Base-by-base conservation (phyloP, 2,888 invertebrate genomes). In the Dasypogon diadema region DNA sequence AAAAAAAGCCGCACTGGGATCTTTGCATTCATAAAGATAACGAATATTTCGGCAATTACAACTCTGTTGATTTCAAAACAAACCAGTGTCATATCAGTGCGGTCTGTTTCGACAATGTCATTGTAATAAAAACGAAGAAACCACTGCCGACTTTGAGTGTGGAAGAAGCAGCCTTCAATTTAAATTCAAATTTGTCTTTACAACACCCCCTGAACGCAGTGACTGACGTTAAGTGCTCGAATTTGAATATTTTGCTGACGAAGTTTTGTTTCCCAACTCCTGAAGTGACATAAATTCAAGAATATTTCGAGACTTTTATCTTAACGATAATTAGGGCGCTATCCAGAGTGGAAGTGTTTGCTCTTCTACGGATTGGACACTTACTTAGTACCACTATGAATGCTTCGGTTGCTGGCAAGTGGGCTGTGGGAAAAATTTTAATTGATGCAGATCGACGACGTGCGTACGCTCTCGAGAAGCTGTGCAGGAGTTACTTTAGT, bases 231-330 rank as follows among this genome's bases (percentile, higher is more conserved):
- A 37, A 30, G 18, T 60, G 37, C 37, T 60, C 34, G 21, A 42
- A 60, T 65, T 46, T 60, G 65, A 65, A 65, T 6, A 65, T 65
- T 65, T 48, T 14, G 65, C 42, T 65, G 42, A 65, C 65, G 24
- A 58, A 34, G 58, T 58, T 58, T 58, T 34, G 58, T 58, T 34
- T 18, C 16, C 18, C 26, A 58, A 26, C 34, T 34, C 58, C 58
- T 14, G 18, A 65, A 48, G 46, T 14, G 48, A 21, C 46, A 48
- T 65, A 42, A 65, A 16, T 21, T 48, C 16, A 65, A 46, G 24
- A 65, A 65, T 42, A 46, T 42, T 24, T 65, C 14, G 12, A 46
- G 22, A 5, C 24, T 65, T 65, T 65, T 65, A 65, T 65, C 65
- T 65, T 24, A 65, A 65, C 48, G 65, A 48, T 65, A 65, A 65